Conservation (phyloP, 2,113 vertebrate species). For the Xiphias gladius region DNA sequence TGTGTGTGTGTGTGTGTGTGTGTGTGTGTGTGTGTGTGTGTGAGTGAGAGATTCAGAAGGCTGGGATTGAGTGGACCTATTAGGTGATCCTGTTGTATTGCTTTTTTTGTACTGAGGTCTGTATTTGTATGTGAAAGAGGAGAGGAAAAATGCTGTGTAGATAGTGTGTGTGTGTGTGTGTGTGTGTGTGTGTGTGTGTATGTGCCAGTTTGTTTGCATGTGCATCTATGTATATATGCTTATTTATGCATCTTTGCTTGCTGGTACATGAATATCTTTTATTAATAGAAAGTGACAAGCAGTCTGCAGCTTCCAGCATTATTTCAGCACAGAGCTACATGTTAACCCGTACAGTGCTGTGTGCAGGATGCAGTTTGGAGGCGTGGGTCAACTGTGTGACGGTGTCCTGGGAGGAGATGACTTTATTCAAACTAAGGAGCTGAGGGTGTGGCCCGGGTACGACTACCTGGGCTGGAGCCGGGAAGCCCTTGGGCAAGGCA, state of each 20-base stretch:
- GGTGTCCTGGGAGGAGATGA: constrained; percentile 92
- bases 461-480: constrained; percentile 94
- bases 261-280: constrained; percentile 15
- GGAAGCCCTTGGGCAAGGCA: constrained; percentile 83
- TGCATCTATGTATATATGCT: constrained; percentile 18
- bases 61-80: background rate
- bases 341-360: constrained; percentile 17
- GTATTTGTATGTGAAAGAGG: constrained; percentile 5
- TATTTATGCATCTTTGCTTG: constrained; percentile 24
- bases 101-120: constrained; percentile 14
- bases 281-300: background rate
- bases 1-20: constrained; percentile 40
- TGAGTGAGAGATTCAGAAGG: background rate
- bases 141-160: background rate
- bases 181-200: constrained; percentile 3
- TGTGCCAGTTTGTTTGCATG: background rate
- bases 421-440: constrained; percentile 89
- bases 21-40: background rate
- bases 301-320: background rate
- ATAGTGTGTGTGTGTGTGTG: constrained; percentile 1
- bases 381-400: constrained; percentile 92
- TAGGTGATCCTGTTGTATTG: constrained; percentile 44
- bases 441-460: constrained; percentile 92
- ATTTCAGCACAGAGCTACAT: constrained; percentile 5
- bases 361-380: constrained; percentile 90